Evolutionary conservation across 2,888 invertebrate genomes (phyloP).

Genomic region (Selenia dentaria): DNA sequence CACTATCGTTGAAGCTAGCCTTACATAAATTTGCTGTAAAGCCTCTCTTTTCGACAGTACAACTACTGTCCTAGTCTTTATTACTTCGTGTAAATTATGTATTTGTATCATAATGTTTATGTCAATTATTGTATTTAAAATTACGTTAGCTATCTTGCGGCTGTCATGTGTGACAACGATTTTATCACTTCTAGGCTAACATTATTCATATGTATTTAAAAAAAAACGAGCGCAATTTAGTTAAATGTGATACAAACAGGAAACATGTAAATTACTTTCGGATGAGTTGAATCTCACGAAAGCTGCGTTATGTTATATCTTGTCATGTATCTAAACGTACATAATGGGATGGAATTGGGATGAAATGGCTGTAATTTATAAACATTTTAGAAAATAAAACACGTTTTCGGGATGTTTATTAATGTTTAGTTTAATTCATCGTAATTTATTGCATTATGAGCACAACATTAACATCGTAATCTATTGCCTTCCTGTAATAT

Average conservation of each 20-base stretch:
- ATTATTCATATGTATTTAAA: not conserved
- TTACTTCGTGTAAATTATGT: constrained; percentile 7
- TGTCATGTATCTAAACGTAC: not conserved
- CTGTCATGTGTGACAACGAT: constrained; percentile 11
- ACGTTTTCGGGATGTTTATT: too few species aligned
- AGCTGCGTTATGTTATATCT: constrained; percentile 3
- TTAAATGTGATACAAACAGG: constrained; percentile 6
- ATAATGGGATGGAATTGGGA: too few species aligned
- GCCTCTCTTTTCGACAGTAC: too few species aligned
- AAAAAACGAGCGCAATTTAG: not conserved
- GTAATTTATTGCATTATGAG: too few species aligned
- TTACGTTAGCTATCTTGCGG: constrained; percentile 12
- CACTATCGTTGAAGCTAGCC: too few species aligned
- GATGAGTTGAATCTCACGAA: constrained; percentile 18
- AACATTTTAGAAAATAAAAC: too few species aligned
- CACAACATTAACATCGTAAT: constrained; percentile 14
- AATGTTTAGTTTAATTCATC: too few species aligned
- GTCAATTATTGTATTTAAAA: constrained; percentile 18
- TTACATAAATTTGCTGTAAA: too few species aligned
- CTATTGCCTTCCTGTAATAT: constrained; percentile 26
- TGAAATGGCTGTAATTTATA: too few species aligned
- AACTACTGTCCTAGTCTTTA: too few species aligned
- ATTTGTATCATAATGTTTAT: constrained; percentile 8
- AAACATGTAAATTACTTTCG: constrained; percentile 6
- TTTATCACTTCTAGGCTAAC: constrained; percentile 4